phyloP scores from a whole-genome alignment of 2,888 invertebrate species.

The Priocnemis perturbator region DNA sequence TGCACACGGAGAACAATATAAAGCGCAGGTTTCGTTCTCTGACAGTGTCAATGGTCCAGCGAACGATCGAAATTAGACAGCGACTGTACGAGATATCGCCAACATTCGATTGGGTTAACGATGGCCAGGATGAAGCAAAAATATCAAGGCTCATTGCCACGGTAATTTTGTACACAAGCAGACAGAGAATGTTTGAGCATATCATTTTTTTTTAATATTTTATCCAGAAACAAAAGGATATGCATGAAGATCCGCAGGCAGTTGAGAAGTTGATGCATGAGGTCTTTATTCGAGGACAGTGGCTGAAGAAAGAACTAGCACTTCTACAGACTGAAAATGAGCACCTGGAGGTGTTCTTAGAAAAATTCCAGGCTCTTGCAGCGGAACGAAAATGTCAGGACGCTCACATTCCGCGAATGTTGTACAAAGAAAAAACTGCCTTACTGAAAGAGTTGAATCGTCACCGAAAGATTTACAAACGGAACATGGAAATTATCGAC shows the following conservation, averaged over 20 bases:
- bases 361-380: conserved; percentile 45
- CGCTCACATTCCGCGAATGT: conserved; percentile 49
- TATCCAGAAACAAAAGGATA: conserved; percentile 28
- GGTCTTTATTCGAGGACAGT: conserved; percentile 51
- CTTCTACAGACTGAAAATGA: conserved; percentile 52
- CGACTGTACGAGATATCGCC: conserved; percentile 51
- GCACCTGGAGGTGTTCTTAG: conserved; percentile 42
- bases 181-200: no score
- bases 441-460: conserved; percentile 43
- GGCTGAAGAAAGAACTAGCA: conserved; percentile 51
- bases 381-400: conserved; percentile 48
- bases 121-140: conserved; percentile 45
- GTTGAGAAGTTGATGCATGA: conserved; percentile 49
- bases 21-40: conserved; percentile 48
- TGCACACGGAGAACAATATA: conserved; percentile 50
- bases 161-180: conserved; percentile 14
- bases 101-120: conserved; percentile 49
- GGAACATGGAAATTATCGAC: conserved; percentile 50
- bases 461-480: conserved; percentile 38
- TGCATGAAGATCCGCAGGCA: background rate
- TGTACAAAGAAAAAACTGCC: conserved; percentile 43
- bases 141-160: conserved; percentile 40
- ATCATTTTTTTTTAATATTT: no score
- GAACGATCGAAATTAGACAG: conserved; percentile 48
- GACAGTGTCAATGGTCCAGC: conserved; percentile 44